phyloP scores from a whole-genome alignment of 2,113 vertebrate species.

The Megatriorchis doriae region DNA sequence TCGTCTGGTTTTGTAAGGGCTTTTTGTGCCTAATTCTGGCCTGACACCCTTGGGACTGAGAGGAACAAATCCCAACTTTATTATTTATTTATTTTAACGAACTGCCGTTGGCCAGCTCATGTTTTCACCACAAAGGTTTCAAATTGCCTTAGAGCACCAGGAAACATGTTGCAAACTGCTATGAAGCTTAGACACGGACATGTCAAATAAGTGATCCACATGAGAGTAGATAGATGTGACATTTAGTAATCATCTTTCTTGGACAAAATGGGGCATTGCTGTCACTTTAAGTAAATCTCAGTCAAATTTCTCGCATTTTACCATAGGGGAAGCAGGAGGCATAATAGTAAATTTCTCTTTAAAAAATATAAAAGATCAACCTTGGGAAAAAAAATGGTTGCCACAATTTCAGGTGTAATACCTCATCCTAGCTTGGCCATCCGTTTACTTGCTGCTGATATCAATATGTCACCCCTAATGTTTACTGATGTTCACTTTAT shows the following conservation, averaged over 20 bases:
- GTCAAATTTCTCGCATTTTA: constrained; percentile 26
- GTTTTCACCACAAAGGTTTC: not conserved
- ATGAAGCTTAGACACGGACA: not conserved
- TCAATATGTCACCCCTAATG: constrained; percentile 17
- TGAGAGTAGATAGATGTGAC: constrained; percentile 18
- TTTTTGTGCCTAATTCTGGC: not conserved
- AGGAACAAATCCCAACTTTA: not conserved
- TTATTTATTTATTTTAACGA: constrained; percentile 31
- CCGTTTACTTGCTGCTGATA: not conserved
- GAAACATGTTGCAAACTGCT: not conserved
- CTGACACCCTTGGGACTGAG: not conserved
- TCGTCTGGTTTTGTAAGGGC: not conserved
- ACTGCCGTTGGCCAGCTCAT: not conserved
- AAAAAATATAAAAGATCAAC: constrained; percentile 9
- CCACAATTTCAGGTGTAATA: not conserved
- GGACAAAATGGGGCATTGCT: constrained; percentile 13
- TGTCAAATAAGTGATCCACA: constrained; percentile 29
- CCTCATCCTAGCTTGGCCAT: not conserved
- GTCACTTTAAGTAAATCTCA: constrained; percentile 40
- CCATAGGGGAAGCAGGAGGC: not conserved
- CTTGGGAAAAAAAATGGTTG: not conserved
- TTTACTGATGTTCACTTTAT: constrained; percentile 37
- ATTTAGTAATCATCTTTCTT: constrained; percentile 41
- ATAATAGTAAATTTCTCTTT: constrained; percentile 10
- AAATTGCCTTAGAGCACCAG: not conserved